These are phyloP conservation scores for Lampris megalopsis DNA, from an alignment of 2,113 vertebrate species.

Conservation along the genomic window DNA sequence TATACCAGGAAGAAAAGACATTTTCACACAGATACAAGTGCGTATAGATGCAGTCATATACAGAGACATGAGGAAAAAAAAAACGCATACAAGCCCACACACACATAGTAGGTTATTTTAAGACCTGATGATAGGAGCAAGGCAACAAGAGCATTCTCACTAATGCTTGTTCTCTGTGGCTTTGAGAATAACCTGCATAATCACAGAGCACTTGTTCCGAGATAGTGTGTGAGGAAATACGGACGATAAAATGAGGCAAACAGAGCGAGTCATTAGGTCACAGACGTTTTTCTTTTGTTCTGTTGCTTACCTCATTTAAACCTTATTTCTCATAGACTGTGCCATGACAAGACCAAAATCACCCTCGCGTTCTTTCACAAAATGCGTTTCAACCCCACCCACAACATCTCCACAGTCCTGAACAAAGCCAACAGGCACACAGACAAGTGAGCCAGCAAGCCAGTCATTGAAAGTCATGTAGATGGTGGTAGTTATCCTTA, in stretches of 20 bases:
- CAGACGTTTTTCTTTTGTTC: neutral
- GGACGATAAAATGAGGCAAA: too few relatives aligned
- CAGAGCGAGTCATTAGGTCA: too few relatives aligned
- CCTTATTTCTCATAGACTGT: too few relatives aligned
- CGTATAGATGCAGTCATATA: too few relatives aligned
- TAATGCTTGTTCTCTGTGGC: conserved; percentile 35
- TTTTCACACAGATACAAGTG: neutral
- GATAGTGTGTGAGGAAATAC: neutral
- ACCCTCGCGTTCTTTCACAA: neutral
- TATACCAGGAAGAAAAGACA: conserved; percentile 16
- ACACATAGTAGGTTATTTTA: conserved; percentile 4
- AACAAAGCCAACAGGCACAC: neutral
- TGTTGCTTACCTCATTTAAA: neutral
- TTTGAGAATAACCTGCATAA: neutral
- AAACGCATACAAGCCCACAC: conserved; percentile 11
- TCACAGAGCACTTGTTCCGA: neutral
- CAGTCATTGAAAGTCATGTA: neutral
- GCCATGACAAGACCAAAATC: too few relatives aligned
- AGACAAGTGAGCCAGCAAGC: neutral
- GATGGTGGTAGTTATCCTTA: conserved; percentile 22
- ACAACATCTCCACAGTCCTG: neutral
- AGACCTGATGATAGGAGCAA: conserved; percentile 42
- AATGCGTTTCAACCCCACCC: neutral
- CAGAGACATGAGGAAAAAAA: too few relatives aligned
- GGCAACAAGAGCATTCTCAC: conserved; percentile 30